These are phyloP conservation scores for Caenorhabditis japonica DNA, from an alignment of 2,888 invertebrate genomes.

Conservation along the genomic window DNA sequence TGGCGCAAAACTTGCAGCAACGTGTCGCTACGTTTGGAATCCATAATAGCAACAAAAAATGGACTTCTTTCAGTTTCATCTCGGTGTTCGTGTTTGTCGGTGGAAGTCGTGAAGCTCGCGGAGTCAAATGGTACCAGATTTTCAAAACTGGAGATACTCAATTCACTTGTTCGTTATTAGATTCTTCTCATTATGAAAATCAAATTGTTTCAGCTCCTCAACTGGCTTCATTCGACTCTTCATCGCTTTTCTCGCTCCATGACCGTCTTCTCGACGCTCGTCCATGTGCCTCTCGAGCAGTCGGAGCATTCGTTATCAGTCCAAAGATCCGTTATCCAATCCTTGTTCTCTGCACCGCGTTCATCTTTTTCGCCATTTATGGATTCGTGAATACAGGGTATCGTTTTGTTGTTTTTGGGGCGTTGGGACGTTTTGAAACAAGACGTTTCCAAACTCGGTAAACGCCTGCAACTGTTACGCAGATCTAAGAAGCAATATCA, in stretches of 20 bases:
- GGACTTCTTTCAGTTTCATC: constrained; percentile 53
- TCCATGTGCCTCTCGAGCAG: constrained; percentile 60
- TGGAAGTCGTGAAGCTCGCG: constrained; percentile 72
- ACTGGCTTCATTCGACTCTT: constrained; percentile 58
- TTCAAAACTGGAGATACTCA: constrained; percentile 73
- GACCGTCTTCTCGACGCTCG: constrained; percentile 72
- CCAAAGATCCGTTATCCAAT: constrained; percentile 56
- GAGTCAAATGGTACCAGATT: constrained; percentile 75
- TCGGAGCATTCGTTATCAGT: constrained; percentile 61
- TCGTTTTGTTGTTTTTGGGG: too few relatives aligned
- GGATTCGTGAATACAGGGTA: constrained; percentile 63
- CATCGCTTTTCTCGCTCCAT: constrained; percentile 65
- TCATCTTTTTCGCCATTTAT: constrained; percentile 68
- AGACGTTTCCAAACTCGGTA: too few relatives aligned
- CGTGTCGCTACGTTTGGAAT: too few relatives aligned
- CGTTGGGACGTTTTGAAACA: too few relatives aligned
- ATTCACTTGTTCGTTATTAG: constrained; percentile 66
- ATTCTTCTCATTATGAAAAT: neutral
- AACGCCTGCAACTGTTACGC: too few relatives aligned
- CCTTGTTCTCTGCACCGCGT: constrained; percentile 67
- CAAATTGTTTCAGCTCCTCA: constrained; percentile 56
- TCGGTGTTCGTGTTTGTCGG: constrained; percentile 68
- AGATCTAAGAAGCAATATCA: too few relatives aligned
- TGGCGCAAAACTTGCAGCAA: too few relatives aligned
- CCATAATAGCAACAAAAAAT: neutral